Conservation (phyloP, 2,888 invertebrate genomes). For the Eueremaeus valkanovi region DNA sequence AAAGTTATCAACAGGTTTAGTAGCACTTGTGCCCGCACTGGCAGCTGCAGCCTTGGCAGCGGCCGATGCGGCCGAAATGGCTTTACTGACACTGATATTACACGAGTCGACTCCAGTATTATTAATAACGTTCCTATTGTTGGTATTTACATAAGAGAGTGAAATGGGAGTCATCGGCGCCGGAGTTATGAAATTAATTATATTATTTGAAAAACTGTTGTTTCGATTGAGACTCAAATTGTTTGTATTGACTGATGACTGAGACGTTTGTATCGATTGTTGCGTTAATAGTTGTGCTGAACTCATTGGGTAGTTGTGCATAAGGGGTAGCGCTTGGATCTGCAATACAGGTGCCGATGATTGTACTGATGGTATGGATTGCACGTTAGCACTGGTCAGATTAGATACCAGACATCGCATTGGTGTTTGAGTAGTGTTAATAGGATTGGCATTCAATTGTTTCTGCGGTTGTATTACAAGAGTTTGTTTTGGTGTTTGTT, state of each 20-base stretch:
- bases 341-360: not conserved
- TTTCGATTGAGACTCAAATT: not conserved
- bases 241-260: not conserved
- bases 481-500: not conserved
- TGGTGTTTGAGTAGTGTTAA: not conserved
- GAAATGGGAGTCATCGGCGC: not conserved
- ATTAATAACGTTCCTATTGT: no score
- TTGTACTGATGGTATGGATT: constrained; percentile 2
- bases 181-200: not conserved
- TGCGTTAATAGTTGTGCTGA: constrained; percentile 2
- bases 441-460: no score
- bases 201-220: constrained; percentile 5
- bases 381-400: not conserved
- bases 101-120: no score
- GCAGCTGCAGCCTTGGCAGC: no score
- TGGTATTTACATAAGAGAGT: not conserved
- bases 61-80: no score
- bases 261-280: constrained; percentile 10
- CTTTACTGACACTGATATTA: not conserved
- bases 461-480: no score
- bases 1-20: not conserved
- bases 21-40: no score
- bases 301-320: not conserved
- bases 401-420: not conserved
- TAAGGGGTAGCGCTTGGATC: constrained; percentile 15